Percentiles rank a stretch among this genome's conserved stretches.
phyloP scores from a whole-genome alignment of 1,140 invertebrate species.

The Carposina sasakii region DNA sequence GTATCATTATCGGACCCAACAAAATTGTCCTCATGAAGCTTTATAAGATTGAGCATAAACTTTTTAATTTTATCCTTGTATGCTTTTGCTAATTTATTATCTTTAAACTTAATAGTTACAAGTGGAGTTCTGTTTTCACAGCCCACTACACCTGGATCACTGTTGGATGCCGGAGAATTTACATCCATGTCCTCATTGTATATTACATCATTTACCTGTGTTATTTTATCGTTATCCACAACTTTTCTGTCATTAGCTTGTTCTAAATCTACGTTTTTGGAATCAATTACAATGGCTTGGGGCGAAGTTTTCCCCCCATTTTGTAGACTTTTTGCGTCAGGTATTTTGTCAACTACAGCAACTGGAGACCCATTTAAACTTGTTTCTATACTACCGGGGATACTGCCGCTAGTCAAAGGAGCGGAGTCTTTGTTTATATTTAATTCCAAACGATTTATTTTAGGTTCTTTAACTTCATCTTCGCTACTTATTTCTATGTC shows the following conservation, averaged over 20 bases:
- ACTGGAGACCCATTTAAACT: too few species aligned
- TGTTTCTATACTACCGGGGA: too few species aligned
- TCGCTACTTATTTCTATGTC: constrained; percentile 60
- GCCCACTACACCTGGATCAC: constrained; percentile 42
- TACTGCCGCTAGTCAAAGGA: too few species aligned
- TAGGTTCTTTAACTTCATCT: constrained; percentile 49
- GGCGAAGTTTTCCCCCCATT: constrained; percentile 58
- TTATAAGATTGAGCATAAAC: constrained; percentile 54
- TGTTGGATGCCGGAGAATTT: constrained; percentile 46
- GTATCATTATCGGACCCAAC: constrained; percentile 41
- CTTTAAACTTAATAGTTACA: constrained; percentile 51
- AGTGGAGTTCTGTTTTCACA: constrained; percentile 55
- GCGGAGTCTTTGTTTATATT: constrained; percentile 8
- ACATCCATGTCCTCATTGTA: constrained; percentile 49
- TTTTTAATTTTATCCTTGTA: constrained; percentile 55
- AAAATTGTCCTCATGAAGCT: constrained; percentile 29
- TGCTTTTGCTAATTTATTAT: constrained; percentile 40
- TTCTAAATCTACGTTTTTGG: too few species aligned
- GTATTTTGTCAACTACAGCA: too few species aligned
- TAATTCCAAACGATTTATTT: constrained; percentile 36
- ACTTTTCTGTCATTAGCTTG: too few species aligned
- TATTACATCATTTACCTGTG: too few species aligned
- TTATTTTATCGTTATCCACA: too few species aligned
- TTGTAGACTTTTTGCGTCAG: too few species aligned
- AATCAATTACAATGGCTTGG: neutral